Evolutionary conservation across 2,797 vertebrate genomes (phyloP), one percentile per base, ranked within the genome.

Genomic region (Coregonus suidteri): DNA sequence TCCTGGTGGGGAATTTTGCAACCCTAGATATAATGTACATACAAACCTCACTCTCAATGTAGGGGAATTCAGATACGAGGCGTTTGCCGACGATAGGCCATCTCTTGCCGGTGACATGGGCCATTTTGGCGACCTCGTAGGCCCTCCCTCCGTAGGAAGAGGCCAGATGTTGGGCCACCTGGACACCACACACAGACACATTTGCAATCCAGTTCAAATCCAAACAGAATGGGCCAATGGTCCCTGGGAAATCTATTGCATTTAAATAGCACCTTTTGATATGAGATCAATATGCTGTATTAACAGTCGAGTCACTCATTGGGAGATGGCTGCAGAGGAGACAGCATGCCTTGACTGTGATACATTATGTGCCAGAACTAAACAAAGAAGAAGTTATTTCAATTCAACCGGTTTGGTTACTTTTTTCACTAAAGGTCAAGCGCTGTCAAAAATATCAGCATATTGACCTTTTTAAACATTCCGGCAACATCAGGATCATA

Each of bases 1-100:
- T 47, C 9, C 41, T 9, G 2, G 41, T 47, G 11, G 41, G 41
- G 41, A 47, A 47, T 47, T 47, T 47, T 47, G 41, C 41, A 47
- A 2, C 9, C 41, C 41, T 47, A 9, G 9, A 47, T 47, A 47
- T 47, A 47, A 47, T 47, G 41, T 47, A 47, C 41, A 47, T 13
- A 47, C 41, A 47, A 13, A 47, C 41, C 41, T 47, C 41, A 47
- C 41, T 47, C 41, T 47, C 41, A 47, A 47, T 99, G 83, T 99
- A 98, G 0, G 98, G 97, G 79, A 99, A 99, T 75, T 99, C 98
- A 0, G 97, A 98, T 0, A 98, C 97, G 3, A 99, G 93, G 0
- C 97, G 93, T 7, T 97, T 97, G 6, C 98, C 97, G 4, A 98
- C 97, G 1, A 99, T 95, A 0, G 98, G 97, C 97, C 97, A 99